Percentiles rank a stretch among this genome's conserved stretches.
phyloP scores from a whole-genome alignment of 2,888 invertebrate species.

The Drosophila percnosoma region DNA sequence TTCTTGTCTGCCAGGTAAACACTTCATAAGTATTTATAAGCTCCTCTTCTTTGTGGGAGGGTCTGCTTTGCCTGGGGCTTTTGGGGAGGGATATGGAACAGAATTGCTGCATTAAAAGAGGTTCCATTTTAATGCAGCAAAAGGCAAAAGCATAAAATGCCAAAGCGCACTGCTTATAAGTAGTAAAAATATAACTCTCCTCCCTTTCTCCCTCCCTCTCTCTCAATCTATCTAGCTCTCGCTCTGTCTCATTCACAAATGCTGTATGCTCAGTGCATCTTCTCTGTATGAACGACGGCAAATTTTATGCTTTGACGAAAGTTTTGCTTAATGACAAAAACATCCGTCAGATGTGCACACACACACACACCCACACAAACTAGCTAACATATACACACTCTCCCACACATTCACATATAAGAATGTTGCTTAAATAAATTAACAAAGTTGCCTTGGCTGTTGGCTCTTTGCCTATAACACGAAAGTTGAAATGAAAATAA shows the following conservation, averaged over 20 bases:
- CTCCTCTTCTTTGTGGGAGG: conserved; percentile 41
- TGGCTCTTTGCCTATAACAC: conserved; percentile 69
- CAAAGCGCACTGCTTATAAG: conserved; percentile 61
- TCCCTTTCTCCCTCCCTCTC: background rate
- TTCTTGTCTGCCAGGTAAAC: conserved; percentile 36
- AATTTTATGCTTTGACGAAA: conserved; percentile 74
- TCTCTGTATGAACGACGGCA: conserved; percentile 45
- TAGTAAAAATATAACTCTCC: conserved; percentile 50
- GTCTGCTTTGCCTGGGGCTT: background rate
- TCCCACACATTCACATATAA: conserved; percentile 32
- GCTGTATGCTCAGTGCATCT: conserved; percentile 16
- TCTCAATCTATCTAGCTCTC: background rate
- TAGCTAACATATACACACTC: background rate
- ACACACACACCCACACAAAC: conserved; percentile 17
- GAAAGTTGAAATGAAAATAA: conserved; percentile 73
- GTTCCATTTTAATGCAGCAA: conserved; percentile 62
- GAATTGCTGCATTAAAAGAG: conserved; percentile 51
- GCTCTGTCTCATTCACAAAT: background rate
- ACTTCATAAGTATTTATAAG: conserved; percentile 64
- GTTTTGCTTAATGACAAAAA: conserved; percentile 74
- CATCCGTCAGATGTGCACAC: conserved; percentile 56
- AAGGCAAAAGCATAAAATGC: conserved; percentile 65
- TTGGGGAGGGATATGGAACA: background rate
- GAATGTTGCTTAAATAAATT: conserved; percentile 73
- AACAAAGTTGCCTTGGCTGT: conserved; percentile 71